phyloP scores from a whole-genome alignment of 2,113 vertebrate genomes.

The Scalopus aquaticus region DNA sequence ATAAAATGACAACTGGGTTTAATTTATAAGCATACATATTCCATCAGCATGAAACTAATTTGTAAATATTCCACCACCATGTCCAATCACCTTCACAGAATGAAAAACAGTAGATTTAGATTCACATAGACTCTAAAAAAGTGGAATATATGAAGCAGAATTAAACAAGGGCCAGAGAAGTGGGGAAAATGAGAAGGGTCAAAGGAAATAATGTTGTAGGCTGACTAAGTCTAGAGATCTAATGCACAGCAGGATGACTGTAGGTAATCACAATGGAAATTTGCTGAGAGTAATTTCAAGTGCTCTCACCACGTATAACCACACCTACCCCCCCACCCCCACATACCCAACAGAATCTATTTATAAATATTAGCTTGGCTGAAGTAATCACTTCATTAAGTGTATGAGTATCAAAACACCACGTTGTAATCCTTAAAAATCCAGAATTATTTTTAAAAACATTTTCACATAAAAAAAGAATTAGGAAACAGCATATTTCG shows the following conservation, averaged over 20 bases:
- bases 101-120: neutral
- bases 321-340: neutral
- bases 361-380: neutral
- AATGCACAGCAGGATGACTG: neutral
- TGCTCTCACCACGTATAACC: neutral
- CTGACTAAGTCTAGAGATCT: neutral
- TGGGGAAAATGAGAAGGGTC: neutral
- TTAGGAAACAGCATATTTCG: neutral
- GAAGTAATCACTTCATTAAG: neutral
- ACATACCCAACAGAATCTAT: neutral
- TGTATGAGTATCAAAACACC: neutral
- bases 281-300: neutral
- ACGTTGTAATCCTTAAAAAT: neutral
- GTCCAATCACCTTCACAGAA: neutral
- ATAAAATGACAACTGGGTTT: constrained; percentile 1
- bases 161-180: neutral
- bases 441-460: neutral
- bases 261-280: neutral
- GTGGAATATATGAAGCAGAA: neutral
- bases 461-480: neutral
- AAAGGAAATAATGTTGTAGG: neutral
- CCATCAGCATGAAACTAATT: neutral
- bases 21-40: constrained; percentile 6
- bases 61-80: neutral
- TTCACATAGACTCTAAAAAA: neutral